Percentiles rank a stretch among this genome's conserved stretches.
phyloP scores from a whole-genome alignment of 2,113 vertebrate species.

The Stercorarius parasiticus region DNA sequence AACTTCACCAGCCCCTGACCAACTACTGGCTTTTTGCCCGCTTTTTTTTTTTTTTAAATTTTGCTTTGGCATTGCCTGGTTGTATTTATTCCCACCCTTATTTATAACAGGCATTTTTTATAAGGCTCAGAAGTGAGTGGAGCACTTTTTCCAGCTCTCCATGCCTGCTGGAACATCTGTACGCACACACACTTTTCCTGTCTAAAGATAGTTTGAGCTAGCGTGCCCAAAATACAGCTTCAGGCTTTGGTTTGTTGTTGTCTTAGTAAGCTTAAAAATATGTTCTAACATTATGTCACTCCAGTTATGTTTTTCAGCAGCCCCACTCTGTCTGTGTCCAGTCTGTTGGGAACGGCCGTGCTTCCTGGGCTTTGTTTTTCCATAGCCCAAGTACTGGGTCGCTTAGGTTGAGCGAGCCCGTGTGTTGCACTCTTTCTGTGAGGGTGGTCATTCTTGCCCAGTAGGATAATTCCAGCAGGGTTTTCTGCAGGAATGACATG shows the following conservation, averaged over 20 bases:
- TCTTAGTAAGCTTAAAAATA: constrained; percentile 72
- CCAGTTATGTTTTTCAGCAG: constrained; percentile 44
- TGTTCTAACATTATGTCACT: constrained; percentile 67
- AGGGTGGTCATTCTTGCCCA: background rate
- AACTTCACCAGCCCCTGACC: background rate
- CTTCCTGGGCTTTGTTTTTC: constrained; percentile 62
- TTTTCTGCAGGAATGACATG: background rate
- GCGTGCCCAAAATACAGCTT: constrained; percentile 44
- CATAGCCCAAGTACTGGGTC: background rate
- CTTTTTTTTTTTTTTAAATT: background rate
- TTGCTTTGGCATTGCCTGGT: background rate
- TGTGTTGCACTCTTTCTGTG: background rate
- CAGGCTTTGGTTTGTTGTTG: constrained; percentile 30
- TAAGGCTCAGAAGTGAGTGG: background rate
- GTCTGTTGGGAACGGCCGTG: background rate
- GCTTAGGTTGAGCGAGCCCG: background rate
- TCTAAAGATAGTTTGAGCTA: constrained; percentile 55
- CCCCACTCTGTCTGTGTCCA: constrained; percentile 59
- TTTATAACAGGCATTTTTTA: background rate
- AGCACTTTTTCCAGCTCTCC: constrained; percentile 30
- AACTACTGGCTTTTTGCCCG: background rate
- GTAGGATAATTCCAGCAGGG: background rate
- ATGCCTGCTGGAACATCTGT: constrained; percentile 61
- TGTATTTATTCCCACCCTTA: background rate
- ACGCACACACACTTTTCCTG: constrained; percentile 8